A percentile compares a stretch with the other conserved stretches of the same genome.
Evolutionary conservation across 2,797 vertebrate genomes (phyloP).

Genomic region (Tiaroga cobitis): DNA sequence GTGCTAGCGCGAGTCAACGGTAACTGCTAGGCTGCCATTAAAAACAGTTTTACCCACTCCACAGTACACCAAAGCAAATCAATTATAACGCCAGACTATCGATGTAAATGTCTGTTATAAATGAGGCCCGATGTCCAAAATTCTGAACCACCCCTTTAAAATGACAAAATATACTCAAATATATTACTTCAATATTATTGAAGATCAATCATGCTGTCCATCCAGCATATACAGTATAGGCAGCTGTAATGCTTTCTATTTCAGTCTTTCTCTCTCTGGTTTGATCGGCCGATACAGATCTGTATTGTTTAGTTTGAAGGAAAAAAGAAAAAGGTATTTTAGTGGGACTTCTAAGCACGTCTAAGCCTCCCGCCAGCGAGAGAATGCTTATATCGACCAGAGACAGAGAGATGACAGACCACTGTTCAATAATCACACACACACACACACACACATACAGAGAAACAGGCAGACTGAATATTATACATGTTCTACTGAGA

Average conservation of each 20-base stretch:
- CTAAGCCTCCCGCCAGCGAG: neutral
- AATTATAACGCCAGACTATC: too few species aligned
- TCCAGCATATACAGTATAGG: neutral
- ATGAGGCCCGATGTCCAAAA: too few species aligned
- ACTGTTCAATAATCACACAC: slow-evolving; percentile 1
- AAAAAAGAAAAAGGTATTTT: slow-evolving; percentile 12
- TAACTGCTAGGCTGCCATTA: too few species aligned
- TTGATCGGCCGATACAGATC: slow-evolving; percentile 6
- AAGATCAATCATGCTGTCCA: neutral
- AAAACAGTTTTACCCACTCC: too few species aligned
- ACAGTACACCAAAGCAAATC: too few species aligned
- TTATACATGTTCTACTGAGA: neutral
- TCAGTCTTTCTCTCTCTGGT: neutral
- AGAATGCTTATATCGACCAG: slow-evolving; percentile 29
- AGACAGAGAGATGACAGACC: slow-evolving; percentile 27
- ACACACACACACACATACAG: neutral
- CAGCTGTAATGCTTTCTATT: slow-evolving; percentile 20
- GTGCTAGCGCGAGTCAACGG: too few species aligned
- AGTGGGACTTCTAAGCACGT: slow-evolving; percentile 20
- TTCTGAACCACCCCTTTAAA: too few species aligned
- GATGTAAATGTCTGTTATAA: too few species aligned
- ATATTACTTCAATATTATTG: too few species aligned
- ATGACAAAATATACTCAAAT: too few species aligned
- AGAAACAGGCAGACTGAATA: neutral
- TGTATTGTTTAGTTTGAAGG: slow-evolving; percentile 39